Percentiles rank a stretch among this genome's conserved stretches.
phyloP scores from a whole-genome alignment of 2,113 vertebrate genomes.

The Orthonyx spaldingii region DNA sequence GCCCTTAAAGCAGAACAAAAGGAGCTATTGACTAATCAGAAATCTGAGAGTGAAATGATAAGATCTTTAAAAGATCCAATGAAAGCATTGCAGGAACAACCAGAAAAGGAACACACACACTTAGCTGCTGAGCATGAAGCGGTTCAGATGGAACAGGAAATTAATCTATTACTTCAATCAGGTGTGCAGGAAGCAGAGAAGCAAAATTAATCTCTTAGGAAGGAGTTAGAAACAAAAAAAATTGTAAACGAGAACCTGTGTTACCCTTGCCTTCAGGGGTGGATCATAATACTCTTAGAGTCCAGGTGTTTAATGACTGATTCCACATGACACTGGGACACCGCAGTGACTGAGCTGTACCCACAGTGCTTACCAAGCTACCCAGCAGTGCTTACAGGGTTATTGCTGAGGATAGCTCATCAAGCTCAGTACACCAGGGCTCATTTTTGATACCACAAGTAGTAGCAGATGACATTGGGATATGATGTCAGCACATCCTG shows the following conservation, averaged over 20 bases:
- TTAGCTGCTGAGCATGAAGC: background rate
- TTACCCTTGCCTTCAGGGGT: background rate
- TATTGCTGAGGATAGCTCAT: background rate
- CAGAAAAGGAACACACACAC: background rate
- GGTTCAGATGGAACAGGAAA: fast-evolving
- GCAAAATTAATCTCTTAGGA: background rate
- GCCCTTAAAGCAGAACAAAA: background rate
- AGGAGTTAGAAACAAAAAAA: background rate
- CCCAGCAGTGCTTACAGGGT: background rate
- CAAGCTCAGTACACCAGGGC: background rate
- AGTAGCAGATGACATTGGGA: fast-evolving
- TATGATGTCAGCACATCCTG: background rate
- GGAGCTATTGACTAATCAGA: background rate
- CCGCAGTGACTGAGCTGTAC: background rate
- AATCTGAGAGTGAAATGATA: background rate
- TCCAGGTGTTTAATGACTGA: background rate
- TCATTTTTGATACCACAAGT: background rate
- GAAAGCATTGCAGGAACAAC: background rate
- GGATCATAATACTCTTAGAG: background rate
- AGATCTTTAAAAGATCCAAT: background rate
- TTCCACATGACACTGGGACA: background rate
- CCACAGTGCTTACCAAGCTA: no score
- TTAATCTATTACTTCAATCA: background rate
- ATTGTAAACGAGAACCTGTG: background rate
- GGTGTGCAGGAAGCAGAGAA: background rate